Conservation (phyloP, 2,888 invertebrate species). For the Xanthia togata region DNA sequence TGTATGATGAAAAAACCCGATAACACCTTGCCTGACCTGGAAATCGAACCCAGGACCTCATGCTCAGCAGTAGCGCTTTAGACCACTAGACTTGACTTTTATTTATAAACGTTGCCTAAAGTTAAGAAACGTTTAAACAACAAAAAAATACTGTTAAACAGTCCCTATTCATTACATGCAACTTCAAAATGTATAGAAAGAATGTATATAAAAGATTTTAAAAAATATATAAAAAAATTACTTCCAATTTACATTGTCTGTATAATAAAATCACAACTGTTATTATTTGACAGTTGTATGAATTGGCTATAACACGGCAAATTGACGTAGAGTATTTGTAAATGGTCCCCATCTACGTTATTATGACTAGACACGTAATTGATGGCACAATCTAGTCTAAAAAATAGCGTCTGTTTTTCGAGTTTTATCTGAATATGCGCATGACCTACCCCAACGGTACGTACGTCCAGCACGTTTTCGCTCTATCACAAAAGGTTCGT, state of each 20-base stretch:
- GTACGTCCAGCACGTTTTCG: slow-evolving; percentile 34
- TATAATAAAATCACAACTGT: background rate
- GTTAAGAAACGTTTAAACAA: background rate
- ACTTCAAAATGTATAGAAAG: no score
- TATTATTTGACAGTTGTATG: background rate
- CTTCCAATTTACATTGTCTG: background rate
- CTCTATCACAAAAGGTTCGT: slow-evolving; percentile 61
- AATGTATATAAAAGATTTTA: no score
- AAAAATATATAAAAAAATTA: no score
- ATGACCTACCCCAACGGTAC: slow-evolving; percentile 29
- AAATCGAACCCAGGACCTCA: no score
- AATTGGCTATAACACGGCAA: no score
- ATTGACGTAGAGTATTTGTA: background rate
- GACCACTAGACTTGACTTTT: no score
- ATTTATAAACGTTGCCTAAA: background rate
- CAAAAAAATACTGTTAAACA: no score
- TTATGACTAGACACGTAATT: background rate
- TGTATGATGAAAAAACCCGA: no score
- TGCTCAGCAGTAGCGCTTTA: no score
- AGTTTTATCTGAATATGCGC: slow-evolving; percentile 39
- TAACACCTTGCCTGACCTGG: no score
- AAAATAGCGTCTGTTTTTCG: slow-evolving; percentile 9
- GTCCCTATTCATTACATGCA: no score
- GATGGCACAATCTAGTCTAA: background rate
- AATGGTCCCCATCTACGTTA: background rate